Evolutionary conservation across 2,113 vertebrate species (phyloP).

Genomic region (Oxygymnocypris stewartii): DNA sequence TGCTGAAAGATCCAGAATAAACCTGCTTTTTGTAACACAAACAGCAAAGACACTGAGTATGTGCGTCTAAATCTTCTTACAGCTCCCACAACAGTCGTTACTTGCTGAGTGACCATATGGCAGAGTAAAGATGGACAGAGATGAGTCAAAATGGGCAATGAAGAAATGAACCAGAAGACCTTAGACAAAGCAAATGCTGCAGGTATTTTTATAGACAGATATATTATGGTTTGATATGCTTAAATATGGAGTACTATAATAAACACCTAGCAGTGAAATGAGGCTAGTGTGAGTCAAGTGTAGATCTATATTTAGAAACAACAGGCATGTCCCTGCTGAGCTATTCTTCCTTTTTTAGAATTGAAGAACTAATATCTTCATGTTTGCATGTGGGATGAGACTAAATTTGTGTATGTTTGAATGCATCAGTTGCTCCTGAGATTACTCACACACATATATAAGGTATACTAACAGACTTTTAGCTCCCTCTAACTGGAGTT

Average conservation of each 20-base stretch:
- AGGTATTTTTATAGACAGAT: not conserved
- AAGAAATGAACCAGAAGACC: not conserved
- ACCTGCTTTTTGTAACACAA: conserved; percentile 20
- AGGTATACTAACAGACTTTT: not conserved
- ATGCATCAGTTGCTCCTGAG: not conserved
- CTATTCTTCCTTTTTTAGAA: not conserved
- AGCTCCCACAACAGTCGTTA: conserved; percentile 50
- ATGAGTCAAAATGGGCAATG: conserved; percentile 12
- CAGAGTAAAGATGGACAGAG: conserved; percentile 32
- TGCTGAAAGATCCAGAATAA: not conserved
- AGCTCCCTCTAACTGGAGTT: not conserved
- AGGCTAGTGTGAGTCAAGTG: not conserved
- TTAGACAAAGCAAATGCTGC: not conserved
- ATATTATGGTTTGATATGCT: not conserved
- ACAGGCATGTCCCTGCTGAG: not conserved
- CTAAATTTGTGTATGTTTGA: not conserved
- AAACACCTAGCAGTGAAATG: not conserved
- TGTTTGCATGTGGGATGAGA: not conserved
- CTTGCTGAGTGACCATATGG: conserved; percentile 73
- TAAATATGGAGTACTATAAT: not conserved
- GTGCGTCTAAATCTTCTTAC: conserved; percentile 45
- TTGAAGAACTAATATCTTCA: not conserved
- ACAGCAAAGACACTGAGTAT: conserved; percentile 27
- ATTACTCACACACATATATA: too few relatives aligned
- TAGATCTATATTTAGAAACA: conserved; percentile 22